Evolutionary conservation across 2,113 vertebrate species (phyloP), one percentile per base, ranked within the genome.

Genomic region (Thamnaconus septentrionalis): DNA sequence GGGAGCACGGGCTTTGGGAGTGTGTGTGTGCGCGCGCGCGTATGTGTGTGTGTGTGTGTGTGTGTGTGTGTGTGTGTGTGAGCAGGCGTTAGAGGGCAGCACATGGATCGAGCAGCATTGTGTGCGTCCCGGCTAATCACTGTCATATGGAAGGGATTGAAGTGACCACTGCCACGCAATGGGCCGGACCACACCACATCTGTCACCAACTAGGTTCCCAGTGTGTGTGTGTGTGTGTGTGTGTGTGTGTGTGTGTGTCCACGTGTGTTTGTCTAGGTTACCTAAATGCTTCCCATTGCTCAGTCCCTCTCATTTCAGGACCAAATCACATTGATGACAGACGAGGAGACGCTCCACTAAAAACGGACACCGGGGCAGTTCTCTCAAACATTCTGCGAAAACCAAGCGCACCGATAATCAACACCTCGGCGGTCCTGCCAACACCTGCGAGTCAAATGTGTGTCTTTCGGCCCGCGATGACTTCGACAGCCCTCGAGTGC

Each of bases 141-240:
- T 93, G 93, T 96, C 95, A 98, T 95, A 96, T 93, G 94, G 93
- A 95, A 96, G 78, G 94, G 95, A 96, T 96, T 94, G 93, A 66
- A 77, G 74, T 82, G 81, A 80, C 77, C 87, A 87, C 89, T 90
- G 92, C 92, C 91, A 90, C 88, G 88, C 91, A 87, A 88, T 78
- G 87, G 89, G 87, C 61, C 10, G 58, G 64, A 73, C 62, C 75
- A 73, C 75, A 65, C 59, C 56, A 68, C 72, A 83, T 80, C 77
- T 83, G 69, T 74, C 82, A 69, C 68, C 69, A 74, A 45, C 73
- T 59, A 48, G 52, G 55, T 56, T 46, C 11, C 12, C 46, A 40
- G 48, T 59, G 65, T 64, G 53, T 53, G 41, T 53, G 0, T 44
- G 49, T 6, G n/a, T 48, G 7, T 49, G 5, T 42, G n/a, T 12